phyloP scores from a whole-genome alignment of 2,888 invertebrate species.

The Siphlonurus alternatus region DNA sequence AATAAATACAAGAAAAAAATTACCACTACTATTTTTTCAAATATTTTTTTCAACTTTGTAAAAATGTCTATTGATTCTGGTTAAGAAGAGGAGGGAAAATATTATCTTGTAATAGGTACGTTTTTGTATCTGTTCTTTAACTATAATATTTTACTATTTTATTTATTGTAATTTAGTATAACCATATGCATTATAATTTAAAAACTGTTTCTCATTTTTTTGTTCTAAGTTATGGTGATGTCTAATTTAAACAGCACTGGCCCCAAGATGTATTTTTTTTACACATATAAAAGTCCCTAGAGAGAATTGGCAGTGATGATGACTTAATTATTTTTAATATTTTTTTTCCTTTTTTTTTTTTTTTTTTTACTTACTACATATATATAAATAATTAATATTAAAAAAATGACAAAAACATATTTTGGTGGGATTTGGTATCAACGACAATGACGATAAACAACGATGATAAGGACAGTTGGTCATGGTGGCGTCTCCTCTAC shows the following conservation, averaged over 20 bases:
- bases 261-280: background rate
- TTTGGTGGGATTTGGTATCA: background rate
- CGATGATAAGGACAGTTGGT: background rate
- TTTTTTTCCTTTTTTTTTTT: background rate
- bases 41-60: background rate
- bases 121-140: too few species aligned
- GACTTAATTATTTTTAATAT: background rate
- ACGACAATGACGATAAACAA: too few species aligned
- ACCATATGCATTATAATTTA: too few species aligned
- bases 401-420: background rate
- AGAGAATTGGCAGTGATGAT: background rate
- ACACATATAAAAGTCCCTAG: background rate
- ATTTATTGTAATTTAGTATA: too few species aligned
- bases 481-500: background rate
- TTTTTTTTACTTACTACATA: background rate
- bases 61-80: background rate
- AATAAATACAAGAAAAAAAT: background rate
- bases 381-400: background rate
- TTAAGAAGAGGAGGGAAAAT: background rate
- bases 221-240: background rate
- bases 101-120: background rate
- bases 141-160: too few species aligned
- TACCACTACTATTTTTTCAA: background rate
- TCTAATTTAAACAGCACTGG: background rate
- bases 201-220: too few species aligned